Base-by-base conservation (phyloP, 2,113 vertebrate genomes). In the Ptychochromis oligacanthus region DNA sequence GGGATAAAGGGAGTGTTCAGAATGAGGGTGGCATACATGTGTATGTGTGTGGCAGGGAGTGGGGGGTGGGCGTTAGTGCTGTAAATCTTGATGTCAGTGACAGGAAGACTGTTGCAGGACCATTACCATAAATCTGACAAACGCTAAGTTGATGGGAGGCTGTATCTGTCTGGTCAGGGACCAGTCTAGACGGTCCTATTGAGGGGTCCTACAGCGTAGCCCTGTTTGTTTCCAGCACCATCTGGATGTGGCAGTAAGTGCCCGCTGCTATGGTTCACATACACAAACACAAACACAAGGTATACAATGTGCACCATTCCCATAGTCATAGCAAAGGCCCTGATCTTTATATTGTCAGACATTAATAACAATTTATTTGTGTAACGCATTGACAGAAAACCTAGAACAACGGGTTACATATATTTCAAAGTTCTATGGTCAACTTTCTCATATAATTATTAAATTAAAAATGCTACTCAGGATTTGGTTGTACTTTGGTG, bases 51-150 rank as follows among this genome's bases (percentile, higher is more conserved):
- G 83, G 70, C 61, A 52, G 77, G 77, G 84, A 84, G 84, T 61
- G 65, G 89, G 65, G 86, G 81, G 85, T 56, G 83, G 91, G 85
- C 82, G 91, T 87, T 77, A 94, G 92, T 96, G 95, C 96, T 96
- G 95, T 99, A 99, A 99, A 99, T 99, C 97, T 98, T 96, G 94
- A 97, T 96, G 97, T 97, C 97, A 98, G 94, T 97, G 97, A 98
- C 97, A 98, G 97, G 97, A 97, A 98, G 96, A 97, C 97, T 98
- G 97, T 97, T 97, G 97, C 95, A 85, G 95, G 96, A 97, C 97
- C 97, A 98, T 99, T 98, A 98, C 97, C 98, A 99, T 99, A 99
- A 99, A 99, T 98, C 97, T 99, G 97, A 98, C 97, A 98, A 98
- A 98, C 96, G 93, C 97, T 98, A 97, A 99, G 99, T 99, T 99